phyloP scores from a whole-genome alignment of 2,888 invertebrate species.

The Nysson spinosus region DNA sequence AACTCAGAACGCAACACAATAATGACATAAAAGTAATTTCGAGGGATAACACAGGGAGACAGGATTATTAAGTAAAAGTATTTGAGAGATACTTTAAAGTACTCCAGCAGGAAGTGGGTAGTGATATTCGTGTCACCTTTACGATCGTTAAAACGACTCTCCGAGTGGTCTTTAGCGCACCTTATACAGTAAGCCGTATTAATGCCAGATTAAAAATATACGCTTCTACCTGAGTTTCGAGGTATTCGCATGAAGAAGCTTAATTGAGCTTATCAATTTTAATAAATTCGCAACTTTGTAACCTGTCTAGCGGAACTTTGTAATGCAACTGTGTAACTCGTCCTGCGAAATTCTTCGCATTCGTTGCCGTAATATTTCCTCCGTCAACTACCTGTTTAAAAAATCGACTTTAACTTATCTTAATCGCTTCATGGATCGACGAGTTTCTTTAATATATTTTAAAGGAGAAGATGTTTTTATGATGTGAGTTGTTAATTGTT shows the following conservation, averaged over 20 bases:
- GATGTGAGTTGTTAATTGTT: too few species aligned
- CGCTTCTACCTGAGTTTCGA: constrained; percentile 3
- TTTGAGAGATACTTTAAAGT: constrained; percentile 19
- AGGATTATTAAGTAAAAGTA: constrained; percentile 28
- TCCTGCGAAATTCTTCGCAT: constrained; percentile 19
- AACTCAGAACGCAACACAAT: neutral
- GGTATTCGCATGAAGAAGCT: constrained; percentile 7
- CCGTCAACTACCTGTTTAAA: constrained; percentile 19
- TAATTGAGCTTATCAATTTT: constrained; percentile 41
- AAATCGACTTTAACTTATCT: constrained; percentile 9
- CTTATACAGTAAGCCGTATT: neutral
- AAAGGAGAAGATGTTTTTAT: too few species aligned
- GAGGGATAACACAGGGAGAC: constrained; percentile 7
- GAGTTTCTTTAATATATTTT: too few species aligned
- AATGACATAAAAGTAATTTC: constrained; percentile 5
- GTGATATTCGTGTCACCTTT: constrained; percentile 15
- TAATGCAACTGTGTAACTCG: too few species aligned
- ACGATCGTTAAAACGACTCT: constrained; percentile 32
- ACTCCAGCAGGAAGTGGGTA: constrained; percentile 28
- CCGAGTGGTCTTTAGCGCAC: constrained; percentile 10
- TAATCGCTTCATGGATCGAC: too few species aligned
- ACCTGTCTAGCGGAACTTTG: too few species aligned
- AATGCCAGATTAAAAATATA: constrained; percentile 11
- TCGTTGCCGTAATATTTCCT: too few species aligned
- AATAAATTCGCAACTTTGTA: constrained; percentile 33